These are phyloP conservation scores for Pseudochromis fuscus DNA, from an alignment of 2,797 vertebrate genomes.

Conservation along the genomic window DNA sequence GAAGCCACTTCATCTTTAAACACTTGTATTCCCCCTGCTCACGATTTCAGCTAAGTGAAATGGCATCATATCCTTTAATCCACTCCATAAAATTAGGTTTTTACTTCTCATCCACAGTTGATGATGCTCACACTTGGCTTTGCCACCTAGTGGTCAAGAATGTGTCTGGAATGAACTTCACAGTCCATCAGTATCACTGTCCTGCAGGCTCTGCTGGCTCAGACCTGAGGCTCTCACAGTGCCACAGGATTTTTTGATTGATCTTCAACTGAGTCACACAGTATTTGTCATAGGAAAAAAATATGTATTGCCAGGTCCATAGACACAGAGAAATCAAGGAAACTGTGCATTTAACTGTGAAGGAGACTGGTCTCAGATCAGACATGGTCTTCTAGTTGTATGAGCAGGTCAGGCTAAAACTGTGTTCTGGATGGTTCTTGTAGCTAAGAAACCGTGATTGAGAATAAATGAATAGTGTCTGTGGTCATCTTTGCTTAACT, in stretches of 20 bases:
- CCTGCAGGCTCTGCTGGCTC: not conserved
- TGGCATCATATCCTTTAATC: conserved; percentile 45
- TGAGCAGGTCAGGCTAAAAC: conserved; percentile 12
- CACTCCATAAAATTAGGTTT: conserved; percentile 40
- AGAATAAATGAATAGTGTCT: too few species aligned
- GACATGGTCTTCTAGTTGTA: conserved; percentile 29
- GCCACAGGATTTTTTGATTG: conserved; percentile 5
- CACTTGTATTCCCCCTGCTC: conserved; percentile 12
- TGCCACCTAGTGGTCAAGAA: conserved; percentile 76
- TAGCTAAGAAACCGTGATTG: conserved; percentile 8
- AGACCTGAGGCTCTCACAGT: not conserved
- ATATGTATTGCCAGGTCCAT: conserved; percentile 14
- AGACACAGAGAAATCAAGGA: conserved; percentile 40
- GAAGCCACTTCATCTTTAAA: conserved; percentile 33
- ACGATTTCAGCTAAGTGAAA: conserved; percentile 27
- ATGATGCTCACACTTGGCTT: conserved; percentile 48
- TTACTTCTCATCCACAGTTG: conserved; percentile 12
- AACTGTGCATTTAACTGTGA: conserved; percentile 28
- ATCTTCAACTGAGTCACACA: not conserved
- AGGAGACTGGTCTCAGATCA: conserved; percentile 43
- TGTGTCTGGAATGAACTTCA: conserved; percentile 14
- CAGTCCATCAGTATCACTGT: conserved; percentile 10
- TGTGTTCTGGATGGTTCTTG: conserved; percentile 17
- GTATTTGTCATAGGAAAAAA: not conserved
- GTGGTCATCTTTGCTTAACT: conserved; percentile 1